phyloP scores from a whole-genome alignment of 2,888 invertebrate species.

The Hemithea aestivaria region DNA sequence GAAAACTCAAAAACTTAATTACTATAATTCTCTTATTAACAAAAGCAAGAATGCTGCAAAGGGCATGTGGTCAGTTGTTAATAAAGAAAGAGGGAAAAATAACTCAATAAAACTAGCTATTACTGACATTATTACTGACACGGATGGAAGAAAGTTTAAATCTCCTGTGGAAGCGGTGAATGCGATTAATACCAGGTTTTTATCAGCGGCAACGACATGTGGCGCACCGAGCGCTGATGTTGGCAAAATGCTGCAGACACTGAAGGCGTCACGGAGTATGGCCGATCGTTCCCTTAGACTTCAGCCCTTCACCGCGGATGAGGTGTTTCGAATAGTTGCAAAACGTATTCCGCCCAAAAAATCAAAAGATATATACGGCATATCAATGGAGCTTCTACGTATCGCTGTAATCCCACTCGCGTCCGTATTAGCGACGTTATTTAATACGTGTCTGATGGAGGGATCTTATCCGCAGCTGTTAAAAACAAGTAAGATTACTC shows the following conservation, averaged over 20 bases:
- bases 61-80: neutral
- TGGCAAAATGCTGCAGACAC: neutral
- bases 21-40: neutral
- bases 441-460: neutral
- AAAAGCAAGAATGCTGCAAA: neutral
- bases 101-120: no score
- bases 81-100: neutral
- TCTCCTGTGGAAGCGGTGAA: no score
- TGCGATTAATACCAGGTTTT: no score
- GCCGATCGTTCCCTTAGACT: constrained; percentile 1
- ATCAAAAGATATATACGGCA: constrained; percentile 2
- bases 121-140: no score
- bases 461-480: no score
- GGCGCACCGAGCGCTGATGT: neutral
- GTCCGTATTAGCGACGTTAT: neutral
- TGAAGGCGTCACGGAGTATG: neutral
- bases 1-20: neutral
- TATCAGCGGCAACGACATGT: no score
- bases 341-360: constrained; percentile 1
- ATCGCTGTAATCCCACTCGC: no score
- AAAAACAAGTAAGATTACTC: no score
- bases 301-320: neutral
- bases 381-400: no score
- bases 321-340: neutral
- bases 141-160: no score